Evolutionary conservation across 2,797 vertebrate genomes (phyloP), one percentile per base, ranked within the genome.

Genomic region (Hemitrygon akajei): DNA sequence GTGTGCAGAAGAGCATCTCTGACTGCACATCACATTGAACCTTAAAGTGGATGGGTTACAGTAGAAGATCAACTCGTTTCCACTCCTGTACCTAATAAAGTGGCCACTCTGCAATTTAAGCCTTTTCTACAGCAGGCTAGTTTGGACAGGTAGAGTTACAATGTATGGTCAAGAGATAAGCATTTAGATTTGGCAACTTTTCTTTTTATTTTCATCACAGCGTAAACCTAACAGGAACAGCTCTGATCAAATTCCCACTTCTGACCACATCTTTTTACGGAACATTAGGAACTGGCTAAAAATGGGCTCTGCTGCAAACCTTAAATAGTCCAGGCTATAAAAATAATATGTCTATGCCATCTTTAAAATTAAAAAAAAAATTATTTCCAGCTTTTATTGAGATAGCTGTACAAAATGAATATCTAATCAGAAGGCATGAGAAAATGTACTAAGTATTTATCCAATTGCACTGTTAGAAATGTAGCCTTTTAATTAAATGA

Each of bases 401-500:
- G n/a, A 69, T 22, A 37, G n/a, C 66, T 20, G 71, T 93, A 75
- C 73, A 93, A 93, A 93, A 34, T 58, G 47, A 75, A 58, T 93
- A 56, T 93, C 91, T 37, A 76, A n/a, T 73, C 27, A 18, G 37
- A 58, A 76, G 25, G 91, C 25, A 27, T 76, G 73, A 76, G 60
- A 34, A 76, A 93, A 56, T 40, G 40, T 73, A 30, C 20, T 69
- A 92, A 93, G 75, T 25, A 75, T 93, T 71, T 40, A 58, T 76
- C 71, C 47, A 93, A 20, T 22, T 73, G 71, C 71, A 25, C 71
- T 37, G 91, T 22, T 75, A 37, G 37, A 92, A 93, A 58, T 93
- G 71, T 93, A 76, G 37, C 91, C 16, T 93, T 93, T 93, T 56
- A 93, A 75, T 93, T 47, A 76, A 91, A 93, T 25, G 73, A 93